Evolutionary conservation across 2,888 invertebrate species (phyloP).

Genomic region (Sussaba pulchella): DNA sequence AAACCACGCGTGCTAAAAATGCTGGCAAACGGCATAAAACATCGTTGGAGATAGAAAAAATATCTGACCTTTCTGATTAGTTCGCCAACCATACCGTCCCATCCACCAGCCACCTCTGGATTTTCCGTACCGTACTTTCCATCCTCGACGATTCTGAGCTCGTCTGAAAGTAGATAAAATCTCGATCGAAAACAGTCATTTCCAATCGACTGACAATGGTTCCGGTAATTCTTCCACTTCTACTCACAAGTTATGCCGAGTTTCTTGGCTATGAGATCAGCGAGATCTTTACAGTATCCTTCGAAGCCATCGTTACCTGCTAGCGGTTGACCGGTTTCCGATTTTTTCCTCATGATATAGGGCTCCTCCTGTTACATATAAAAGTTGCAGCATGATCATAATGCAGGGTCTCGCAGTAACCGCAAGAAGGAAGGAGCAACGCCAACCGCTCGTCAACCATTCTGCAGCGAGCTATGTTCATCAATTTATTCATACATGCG

Average conservation of each 20-base stretch:
- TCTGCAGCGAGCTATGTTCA: constrained; percentile 38
- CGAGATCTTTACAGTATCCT: constrained; percentile 97
- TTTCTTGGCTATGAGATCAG: constrained; percentile 91
- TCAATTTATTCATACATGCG: constrained; percentile 58
- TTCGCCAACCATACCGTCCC: constrained; percentile 96
- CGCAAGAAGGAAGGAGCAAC: constrained; percentile 12
- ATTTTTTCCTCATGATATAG: constrained; percentile 92
- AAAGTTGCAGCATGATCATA: constrained; percentile 62
- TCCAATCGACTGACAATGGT: not conserved
- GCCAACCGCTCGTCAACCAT: constrained; percentile 47
- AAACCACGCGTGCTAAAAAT: too few relatives aligned
- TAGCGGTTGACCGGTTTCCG: constrained; percentile 88
- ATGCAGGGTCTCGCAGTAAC: constrained; percentile 5
- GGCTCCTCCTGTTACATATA: constrained; percentile 90
- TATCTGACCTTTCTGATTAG: constrained; percentile 92
- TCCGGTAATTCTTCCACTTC: not conserved
- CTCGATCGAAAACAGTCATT: not conserved
- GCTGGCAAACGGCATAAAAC: too few relatives aligned
- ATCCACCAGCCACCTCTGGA: constrained; percentile 90
- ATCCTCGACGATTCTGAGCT: constrained; percentile 93
- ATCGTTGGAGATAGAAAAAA: not conserved
- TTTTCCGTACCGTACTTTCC: constrained; percentile 93
- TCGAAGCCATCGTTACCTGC: constrained; percentile 92
- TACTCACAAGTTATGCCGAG: constrained; percentile 94
- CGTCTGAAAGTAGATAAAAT: constrained; percentile 87